Evolutionary conservation across 2,888 invertebrate genomes (phyloP), one percentile per base, ranked within the genome.

Genomic region (Cloeon dipterum): DNA sequence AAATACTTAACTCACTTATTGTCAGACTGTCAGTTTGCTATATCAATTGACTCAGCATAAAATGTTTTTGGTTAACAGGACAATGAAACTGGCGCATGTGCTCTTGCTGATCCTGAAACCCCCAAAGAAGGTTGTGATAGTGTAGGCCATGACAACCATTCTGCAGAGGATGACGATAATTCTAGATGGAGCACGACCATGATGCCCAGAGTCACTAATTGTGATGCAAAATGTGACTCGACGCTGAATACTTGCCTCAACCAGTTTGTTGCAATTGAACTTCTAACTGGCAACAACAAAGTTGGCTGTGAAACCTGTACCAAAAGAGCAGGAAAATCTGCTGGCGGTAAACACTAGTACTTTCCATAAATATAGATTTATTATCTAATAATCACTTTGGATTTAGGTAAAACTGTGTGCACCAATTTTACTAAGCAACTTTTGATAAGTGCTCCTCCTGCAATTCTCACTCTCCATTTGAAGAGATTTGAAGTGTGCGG

Each of bases 291-390:
- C 1, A 78, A 74, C 52, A 94, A 96, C 56, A 83, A 82, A 58
- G 91, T 94, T 34, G 76, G 79, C 38, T 96, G 96, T 55, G 83
- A 86, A 50, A 69, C 73, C 33, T 96, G 96, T 58, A 85, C 85
- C 1, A 70, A 71, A 43, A 58, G 70, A n/a, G 62, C 29, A 7
- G 29, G 29, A n/a, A 29, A 29, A 29, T 38, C 26, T 34, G 37
- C 20, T 38, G 13, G 29, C 7, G 14, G 29, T 29, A 14, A 29
- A 10, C 23, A 23, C 10, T n/a, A n/a, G 25, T 8, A 23, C 25
- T 23, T 32, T 32, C 14, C 13, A 1, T 20, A n/a, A n/a, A n/a
- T n/a, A n/a, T n/a, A n/a, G n/a, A n/a, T n/a, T 23, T 23, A 23
- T 11, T 23, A 23, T 23, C n/a, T 23, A 23, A 7, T 23, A 23